phyloP scores from a whole-genome alignment of 2,888 invertebrate genomes.

The Cerceris rybyensis region DNA sequence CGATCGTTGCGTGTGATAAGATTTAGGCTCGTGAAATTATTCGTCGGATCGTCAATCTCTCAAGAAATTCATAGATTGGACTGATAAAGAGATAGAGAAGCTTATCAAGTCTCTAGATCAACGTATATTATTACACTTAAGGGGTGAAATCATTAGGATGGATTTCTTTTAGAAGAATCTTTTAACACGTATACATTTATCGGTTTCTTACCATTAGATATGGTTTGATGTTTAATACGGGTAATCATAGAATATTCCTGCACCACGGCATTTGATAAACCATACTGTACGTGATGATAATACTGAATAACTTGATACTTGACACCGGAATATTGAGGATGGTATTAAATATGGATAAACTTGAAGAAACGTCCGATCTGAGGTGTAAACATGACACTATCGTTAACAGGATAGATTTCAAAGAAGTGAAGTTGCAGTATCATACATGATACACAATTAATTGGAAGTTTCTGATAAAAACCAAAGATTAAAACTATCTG shows the following conservation, averaged over 20 bases:
- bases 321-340: slow-evolving; percentile 49
- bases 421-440: slow-evolving; percentile 47
- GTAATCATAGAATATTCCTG: slow-evolving; percentile 30
- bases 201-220: slow-evolving; percentile 55
- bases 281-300: not conserved
- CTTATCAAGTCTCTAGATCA: not conserved
- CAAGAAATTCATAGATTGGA: not conserved
- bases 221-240: slow-evolving; percentile 21
- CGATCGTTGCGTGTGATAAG: slow-evolving; percentile 41
- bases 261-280: slow-evolving; percentile 25
- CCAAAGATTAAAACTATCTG: not conserved
- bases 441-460: not conserved
- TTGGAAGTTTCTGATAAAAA: not conserved
- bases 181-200: not conserved
- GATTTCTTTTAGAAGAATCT: not conserved
- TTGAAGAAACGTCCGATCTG: slow-evolving; percentile 33
- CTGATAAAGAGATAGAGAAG: not conserved
- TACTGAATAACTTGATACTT: not conserved
- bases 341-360: slow-evolving; percentile 20
- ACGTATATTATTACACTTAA: not conserved
- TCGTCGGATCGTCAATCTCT: not conserved
- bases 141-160: no score
- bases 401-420: slow-evolving; percentile 41
- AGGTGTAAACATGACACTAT: slow-evolving; percentile 61
- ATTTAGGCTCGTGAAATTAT: slow-evolving; percentile 7